Conservation (phyloP, 2,888 invertebrate species). For the Didymodactylos carnosus region DNA sequence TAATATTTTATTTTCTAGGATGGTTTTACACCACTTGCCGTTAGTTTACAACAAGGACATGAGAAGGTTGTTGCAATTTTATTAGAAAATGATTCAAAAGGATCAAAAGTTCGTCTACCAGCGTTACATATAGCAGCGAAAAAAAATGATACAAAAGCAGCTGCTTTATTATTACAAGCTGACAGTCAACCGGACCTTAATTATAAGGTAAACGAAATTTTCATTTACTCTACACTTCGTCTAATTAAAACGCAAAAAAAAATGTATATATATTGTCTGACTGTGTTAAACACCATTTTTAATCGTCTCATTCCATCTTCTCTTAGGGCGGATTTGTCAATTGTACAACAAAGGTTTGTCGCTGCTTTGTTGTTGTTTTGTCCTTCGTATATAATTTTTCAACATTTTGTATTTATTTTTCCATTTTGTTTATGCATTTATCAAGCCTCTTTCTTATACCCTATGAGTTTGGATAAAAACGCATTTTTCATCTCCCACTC, state of each 20-base stretch:
- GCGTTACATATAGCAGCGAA: conserved; percentile 98
- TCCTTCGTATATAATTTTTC: no score
- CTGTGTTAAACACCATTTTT: not conserved
- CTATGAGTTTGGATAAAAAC: no score
- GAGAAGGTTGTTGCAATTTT: conserved; percentile 93
- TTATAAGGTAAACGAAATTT: not conserved
- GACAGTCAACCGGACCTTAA: conserved; percentile 11
- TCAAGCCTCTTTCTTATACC: no score
- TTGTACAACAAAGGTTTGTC: conserved; percentile 34
- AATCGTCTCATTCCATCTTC: no score
- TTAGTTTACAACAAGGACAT: conserved; percentile 91
- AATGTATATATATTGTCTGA: no score
- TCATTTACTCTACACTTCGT: no score
- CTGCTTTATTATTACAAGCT: conserved; percentile 55
- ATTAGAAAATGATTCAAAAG: conserved; percentile 86
- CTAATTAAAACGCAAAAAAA: no score
- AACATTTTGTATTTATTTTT: no score
- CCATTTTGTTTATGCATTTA: no score
- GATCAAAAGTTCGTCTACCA: conserved; percentile 72
- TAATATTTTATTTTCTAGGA: conserved; percentile 41
- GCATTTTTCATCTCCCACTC: no score
- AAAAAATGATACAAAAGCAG: conserved; percentile 96
- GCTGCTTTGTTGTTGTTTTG: no score
- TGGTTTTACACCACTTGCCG: conserved; percentile 93
- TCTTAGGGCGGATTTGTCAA: conserved; percentile 30